phyloP scores from a whole-genome alignment of 2,888 invertebrate genomes.

The Oithona nana region DNA sequence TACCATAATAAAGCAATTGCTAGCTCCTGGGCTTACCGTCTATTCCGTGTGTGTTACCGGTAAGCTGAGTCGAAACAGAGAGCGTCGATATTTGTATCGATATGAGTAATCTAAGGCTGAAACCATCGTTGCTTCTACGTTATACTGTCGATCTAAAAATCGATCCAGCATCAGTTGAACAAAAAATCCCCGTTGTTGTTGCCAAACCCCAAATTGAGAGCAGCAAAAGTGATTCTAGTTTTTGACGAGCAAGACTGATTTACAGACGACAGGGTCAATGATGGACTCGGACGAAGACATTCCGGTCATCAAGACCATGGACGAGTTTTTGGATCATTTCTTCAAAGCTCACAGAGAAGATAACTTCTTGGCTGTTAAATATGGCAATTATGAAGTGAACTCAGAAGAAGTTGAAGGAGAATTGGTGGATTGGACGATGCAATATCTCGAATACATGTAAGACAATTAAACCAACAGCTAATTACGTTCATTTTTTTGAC shows the following conservation, averaged over 20 bases:
- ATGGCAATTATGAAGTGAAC: conserved; percentile 45
- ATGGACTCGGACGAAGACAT: background rate
- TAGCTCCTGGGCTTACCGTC: background rate
- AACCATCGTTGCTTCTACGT: background rate
- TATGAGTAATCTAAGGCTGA: background rate
- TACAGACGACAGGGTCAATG: background rate
- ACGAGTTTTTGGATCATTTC: conserved; percentile 7
- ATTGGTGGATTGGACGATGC: conserved; percentile 51
- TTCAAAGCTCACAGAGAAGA: conserved; percentile 4
- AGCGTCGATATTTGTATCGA: background rate
- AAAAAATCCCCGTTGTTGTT: background rate
- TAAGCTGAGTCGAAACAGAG: background rate
- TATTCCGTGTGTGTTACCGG: background rate
- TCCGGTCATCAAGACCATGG: background rate
- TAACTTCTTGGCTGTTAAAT: conserved; percentile 36
- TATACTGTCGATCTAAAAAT: background rate
- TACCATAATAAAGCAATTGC: background rate
- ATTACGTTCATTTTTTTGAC: too few relatives aligned
- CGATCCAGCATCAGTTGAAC: background rate
- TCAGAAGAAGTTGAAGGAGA: conserved; percentile 51
- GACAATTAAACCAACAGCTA: too few relatives aligned
- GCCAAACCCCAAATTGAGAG: background rate
- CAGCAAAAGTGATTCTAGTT: background rate
- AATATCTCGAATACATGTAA: conserved; percentile 57
- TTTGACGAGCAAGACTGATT: background rate